Evolutionary conservation across 2,888 invertebrate genomes (phyloP), one percentile per base, ranked within the genome.

Genomic region (Camponotus fellah): DNA sequence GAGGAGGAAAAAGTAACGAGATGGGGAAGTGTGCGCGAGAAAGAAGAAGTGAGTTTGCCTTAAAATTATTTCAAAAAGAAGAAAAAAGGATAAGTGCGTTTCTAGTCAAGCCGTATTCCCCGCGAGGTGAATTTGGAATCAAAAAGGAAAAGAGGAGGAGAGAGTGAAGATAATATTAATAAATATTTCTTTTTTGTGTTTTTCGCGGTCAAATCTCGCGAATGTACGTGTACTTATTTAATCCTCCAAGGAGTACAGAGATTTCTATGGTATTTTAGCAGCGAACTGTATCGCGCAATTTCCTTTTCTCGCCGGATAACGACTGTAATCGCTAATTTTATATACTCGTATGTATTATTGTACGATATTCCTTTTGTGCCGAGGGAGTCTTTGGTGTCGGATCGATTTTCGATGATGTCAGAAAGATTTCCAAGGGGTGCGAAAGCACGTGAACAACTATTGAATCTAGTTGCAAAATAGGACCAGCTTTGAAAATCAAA

Each of bases 241-340:
- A 89, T 88, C 77, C 53, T 82, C 83, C 80, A 87, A 89, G 84
- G 82, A 80, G 86, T 74, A 86, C 87, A 91, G 26, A 2, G 76
- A 88, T 91, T 91, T 90, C 87, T 88, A 91, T 89, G 84, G 88
- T 90, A 92, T 91, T 91, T 92, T 90, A 92, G 86, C 89, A 92
- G 88, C 86, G 86, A 62, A 84, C 72, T 87, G 87, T 80, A 86
- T 83, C 83, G 49, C n/a, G 86, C 88, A 82, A 87, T 90, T 90
- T 85, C 79, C 89, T 87, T 88, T 88, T 89, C 83, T 3, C 84
- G 85, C 91, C 82, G 88, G 89, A 84, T 88, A 58, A 77, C 83
- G 85, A 88, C 79, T 26, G 26, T 26, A 26, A 85, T 91, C 85
- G 90, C 88, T 92, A 91, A 92, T 92, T 92, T 92, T 92, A 84